Base-by-base conservation (phyloP, 2,888 invertebrate genomes). In the Apotomis turbidana region DNA sequence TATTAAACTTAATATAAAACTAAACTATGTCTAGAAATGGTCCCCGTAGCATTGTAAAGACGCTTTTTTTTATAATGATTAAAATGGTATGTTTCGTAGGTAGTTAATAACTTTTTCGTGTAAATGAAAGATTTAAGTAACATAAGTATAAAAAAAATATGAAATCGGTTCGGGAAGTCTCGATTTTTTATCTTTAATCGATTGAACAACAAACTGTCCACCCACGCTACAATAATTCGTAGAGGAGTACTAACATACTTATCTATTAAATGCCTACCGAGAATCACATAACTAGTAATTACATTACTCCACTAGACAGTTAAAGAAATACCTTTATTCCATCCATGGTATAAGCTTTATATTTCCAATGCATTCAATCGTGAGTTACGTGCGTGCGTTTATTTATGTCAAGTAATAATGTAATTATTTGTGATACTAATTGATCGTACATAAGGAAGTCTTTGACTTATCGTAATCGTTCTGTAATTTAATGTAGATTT, bases 171-270 rank as follows among this genome's bases (percentile, higher is more conserved):
- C 49, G 5, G 63, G 41, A 63, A 63, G 63, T 63, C 9, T 49
- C 49, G 49, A 49, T 55, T 41, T 13, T 63, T 64, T 57, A 64
- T 55, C 44, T 0, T 10, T 55, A 55, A 64, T 55, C 64, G 54
- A 64, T 64, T 64, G 27, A 44, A 12, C 10, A 54, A 64, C 64
- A 64, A 44, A 12, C 44, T 54, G 64, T 64, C 64, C 64, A 64
- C 64, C 64, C 44, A 64, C 64, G 12, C n/a, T n/a, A 12, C 6
- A 44, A 27, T 27, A 12, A 55, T 64, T 44, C 27, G 27, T 27
- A 41, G 5, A 55, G 6, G 38, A 3, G 4, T 15, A 13, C 59
- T 59, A 12, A 64, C 64, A 38, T 44, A 64, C 63, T 15, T 44
- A 55, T 5, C 4, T 27, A 46, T 27, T 52, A 38, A 10, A 10